These are phyloP conservation scores for Tenthredo amoena DNA, from an alignment of 2,888 invertebrate species.

Conservation along the genomic window DNA sequence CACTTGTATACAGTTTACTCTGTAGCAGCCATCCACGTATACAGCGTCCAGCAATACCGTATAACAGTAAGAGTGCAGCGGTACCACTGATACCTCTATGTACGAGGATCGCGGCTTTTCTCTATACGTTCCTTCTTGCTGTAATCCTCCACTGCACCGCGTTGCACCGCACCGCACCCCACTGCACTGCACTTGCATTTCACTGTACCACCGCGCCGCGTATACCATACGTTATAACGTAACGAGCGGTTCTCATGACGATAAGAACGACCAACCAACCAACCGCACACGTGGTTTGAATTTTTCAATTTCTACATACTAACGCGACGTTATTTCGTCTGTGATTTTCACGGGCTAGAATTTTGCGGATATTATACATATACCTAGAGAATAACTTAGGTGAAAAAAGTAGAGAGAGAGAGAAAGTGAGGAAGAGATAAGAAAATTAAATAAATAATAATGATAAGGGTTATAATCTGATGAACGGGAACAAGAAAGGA, in stretches of 20 bases:
- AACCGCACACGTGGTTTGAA: slow-evolving; percentile 26
- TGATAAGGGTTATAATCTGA: no score
- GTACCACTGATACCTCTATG: background rate
- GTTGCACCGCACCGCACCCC: background rate
- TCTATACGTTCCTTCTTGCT: background rate
- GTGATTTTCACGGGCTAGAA: background rate
- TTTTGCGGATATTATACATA: no score
- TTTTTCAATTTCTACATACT: background rate
- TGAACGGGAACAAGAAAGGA: no score
- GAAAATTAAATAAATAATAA: no score
- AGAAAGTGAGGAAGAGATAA: background rate
- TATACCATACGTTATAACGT: background rate
- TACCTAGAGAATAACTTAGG: background rate
- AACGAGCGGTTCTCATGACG: slow-evolving; percentile 35
- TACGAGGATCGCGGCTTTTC: background rate
- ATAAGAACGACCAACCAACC: slow-evolving; percentile 6
- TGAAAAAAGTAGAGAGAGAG: background rate
- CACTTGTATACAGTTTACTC: background rate
- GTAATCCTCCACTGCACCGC: background rate
- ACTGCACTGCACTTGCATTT: background rate
- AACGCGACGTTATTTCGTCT: background rate
- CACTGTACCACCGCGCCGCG: background rate
- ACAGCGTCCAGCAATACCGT: no score
- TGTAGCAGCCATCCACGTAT: no score
- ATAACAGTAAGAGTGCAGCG: background rate